Conservation (phyloP, 1,140 invertebrate species). For the Zaprionus inermis region DNA sequence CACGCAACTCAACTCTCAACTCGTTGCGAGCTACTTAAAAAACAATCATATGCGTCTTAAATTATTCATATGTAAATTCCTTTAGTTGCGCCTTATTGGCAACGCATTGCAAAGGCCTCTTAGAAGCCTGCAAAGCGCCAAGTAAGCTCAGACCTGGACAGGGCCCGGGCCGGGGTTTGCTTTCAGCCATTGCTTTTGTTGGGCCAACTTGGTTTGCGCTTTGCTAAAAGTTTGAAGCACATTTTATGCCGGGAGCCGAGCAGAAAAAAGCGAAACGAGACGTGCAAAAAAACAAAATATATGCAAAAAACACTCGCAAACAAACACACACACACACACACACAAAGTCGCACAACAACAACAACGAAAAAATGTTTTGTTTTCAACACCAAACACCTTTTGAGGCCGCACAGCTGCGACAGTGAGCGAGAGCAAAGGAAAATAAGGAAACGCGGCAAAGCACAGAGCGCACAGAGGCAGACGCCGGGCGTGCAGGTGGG, state of each 20-base stretch:
- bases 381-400: slow-evolving; percentile 81
- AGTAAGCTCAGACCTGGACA: background rate
- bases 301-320: slow-evolving; percentile 38
- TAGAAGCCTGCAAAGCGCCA: slow-evolving; percentile 32
- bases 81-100: slow-evolving; percentile 29
- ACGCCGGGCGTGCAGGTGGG: background rate
- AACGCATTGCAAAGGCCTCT: slow-evolving; percentile 28
- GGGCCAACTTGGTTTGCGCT: slow-evolving; percentile 39
- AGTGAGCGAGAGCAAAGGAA: background rate
- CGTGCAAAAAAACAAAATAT: slow-evolving; percentile 44
- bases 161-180: background rate
- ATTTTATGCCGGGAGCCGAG: slow-evolving; percentile 60
- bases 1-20: background rate
- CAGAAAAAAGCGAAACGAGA: slow-evolving; percentile 31
- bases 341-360: no score
- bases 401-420: slow-evolving; percentile 42
- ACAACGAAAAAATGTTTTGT: slow-evolving; percentile 71
- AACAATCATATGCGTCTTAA: slow-evolving; percentile 49
- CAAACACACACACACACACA: slow-evolving; percentile 10
- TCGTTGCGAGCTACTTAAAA: slow-evolving; percentile 34
- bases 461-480: background rate
- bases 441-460: background rate
- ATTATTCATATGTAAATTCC: slow-evolving; percentile 48
- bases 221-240: slow-evolving; percentile 69
- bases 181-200: slow-evolving; percentile 22